These are phyloP conservation scores for Carassius auratus DNA, from an alignment of 2,113 vertebrate species.

Conservation along the genomic window DNA sequence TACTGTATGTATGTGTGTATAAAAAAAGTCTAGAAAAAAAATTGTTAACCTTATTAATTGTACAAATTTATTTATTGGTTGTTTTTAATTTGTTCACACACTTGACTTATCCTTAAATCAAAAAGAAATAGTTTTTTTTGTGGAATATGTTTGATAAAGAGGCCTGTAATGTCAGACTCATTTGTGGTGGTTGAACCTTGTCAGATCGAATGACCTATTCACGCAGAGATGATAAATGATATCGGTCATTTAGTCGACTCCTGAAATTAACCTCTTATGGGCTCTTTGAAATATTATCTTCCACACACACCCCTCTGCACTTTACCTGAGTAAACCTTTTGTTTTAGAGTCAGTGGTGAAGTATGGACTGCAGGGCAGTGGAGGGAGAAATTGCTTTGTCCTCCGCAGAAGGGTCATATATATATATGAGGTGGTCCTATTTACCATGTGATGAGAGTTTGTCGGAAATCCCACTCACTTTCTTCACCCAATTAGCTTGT, in stretches of 20 bases:
- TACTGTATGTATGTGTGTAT: too few relatives aligned
- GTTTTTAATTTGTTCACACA: too few relatives aligned
- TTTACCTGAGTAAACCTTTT: constrained; percentile 24
- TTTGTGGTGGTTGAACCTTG: neutral
- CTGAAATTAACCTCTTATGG: constrained; percentile 18
- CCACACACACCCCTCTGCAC: neutral
- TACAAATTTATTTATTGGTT: too few relatives aligned
- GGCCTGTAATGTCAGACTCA: neutral
- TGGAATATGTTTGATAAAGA: neutral
- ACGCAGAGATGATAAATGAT: constrained; percentile 13
- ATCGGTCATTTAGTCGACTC: neutral
- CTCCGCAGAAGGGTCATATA: neutral
- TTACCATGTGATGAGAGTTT: neutral
- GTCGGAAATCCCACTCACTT: neutral
- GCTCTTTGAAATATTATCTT: constrained; percentile 6
- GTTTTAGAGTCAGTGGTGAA: constrained; percentile 15
- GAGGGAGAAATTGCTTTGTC: constrained; percentile 28
- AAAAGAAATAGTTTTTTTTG: too few relatives aligned
- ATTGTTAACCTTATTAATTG: too few relatives aligned
- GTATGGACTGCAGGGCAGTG: neutral
- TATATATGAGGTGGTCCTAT: neutral
- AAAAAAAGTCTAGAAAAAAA: too few relatives aligned
- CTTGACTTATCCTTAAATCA: too few relatives aligned
- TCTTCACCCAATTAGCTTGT: neutral
- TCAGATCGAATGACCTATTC: neutral